A percentile compares a stretch with the other conserved stretches of the same genome.
These are phyloP conservation scores for Coluber constrictor DNA, from an alignment of 2,797 vertebrate genomes.

Conservation along the genomic window DNA sequence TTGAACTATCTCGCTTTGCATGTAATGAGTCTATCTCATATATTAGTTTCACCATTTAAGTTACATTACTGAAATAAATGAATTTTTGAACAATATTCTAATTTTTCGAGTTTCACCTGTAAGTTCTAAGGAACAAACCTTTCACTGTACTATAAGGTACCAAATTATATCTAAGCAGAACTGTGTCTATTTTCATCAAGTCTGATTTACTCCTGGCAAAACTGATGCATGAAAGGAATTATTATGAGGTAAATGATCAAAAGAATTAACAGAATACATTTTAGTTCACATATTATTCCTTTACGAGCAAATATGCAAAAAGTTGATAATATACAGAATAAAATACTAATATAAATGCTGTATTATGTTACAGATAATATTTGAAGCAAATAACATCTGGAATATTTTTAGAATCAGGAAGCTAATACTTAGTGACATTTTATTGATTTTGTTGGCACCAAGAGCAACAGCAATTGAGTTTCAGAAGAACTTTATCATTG, in stretches of 20 bases:
- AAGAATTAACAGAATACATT: neutral
- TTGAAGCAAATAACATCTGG: slow-evolving; percentile 17
- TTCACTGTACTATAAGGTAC: slow-evolving; percentile 20
- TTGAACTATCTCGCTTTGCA: too few species aligned
- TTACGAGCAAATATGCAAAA: slow-evolving; percentile 31
- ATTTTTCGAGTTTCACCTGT: too few species aligned
- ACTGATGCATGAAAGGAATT: slow-evolving; percentile 17
- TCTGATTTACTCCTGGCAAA: slow-evolving; percentile 29
- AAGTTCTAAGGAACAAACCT: neutral
- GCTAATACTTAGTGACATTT: neutral
- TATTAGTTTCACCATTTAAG: too few species aligned
- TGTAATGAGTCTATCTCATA: too few species aligned
- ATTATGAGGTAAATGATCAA: neutral
- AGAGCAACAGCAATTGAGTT: neutral
- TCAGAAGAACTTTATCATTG: neutral
- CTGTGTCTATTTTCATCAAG: slow-evolving; percentile 23
- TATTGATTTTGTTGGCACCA: neutral
- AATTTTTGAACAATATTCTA: too few species aligned
- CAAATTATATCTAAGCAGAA: slow-evolving; percentile 7
- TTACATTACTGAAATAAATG: too few species aligned
- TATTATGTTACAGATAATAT: neutral
- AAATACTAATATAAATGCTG: slow-evolving; percentile 7
- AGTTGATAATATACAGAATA: slow-evolving; percentile 31
- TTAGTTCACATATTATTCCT: slow-evolving; percentile 32
- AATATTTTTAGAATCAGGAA: neutral